phyloP scores from a whole-genome alignment of 1,140 invertebrate species.

The Holcopasites calliopsidis region DNA sequence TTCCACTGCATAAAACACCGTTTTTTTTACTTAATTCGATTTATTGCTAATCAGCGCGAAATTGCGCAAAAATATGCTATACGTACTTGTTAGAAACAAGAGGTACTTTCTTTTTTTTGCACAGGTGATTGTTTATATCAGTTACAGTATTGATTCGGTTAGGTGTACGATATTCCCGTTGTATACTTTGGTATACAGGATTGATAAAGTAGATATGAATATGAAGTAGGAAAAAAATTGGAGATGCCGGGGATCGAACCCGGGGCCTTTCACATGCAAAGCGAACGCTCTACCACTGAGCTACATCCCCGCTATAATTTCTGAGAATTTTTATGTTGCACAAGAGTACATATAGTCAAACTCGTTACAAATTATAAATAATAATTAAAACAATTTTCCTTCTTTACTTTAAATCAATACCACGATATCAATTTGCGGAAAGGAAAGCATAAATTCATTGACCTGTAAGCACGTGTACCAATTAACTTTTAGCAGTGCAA shows the following conservation, averaged over 20 bases:
- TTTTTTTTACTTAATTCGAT: neutral
- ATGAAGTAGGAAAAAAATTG: conserved; percentile 68
- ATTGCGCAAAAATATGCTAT: neutral
- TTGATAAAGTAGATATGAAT: neutral
- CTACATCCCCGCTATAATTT: conserved; percentile 70
- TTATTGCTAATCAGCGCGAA: neutral
- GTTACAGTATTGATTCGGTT: too few relatives aligned
- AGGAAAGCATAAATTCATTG: neutral
- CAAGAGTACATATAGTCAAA: neutral
- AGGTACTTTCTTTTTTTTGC: neutral
- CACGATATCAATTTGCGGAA: too few relatives aligned
- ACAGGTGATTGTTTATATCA: neutral
- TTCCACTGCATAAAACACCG: neutral
- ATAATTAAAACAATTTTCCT: too few relatives aligned
- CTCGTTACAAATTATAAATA: too few relatives aligned
- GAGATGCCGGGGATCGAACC: conserved; percentile 87
- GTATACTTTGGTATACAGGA: neutral
- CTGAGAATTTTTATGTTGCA: fast-evolving
- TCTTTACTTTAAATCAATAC: too few relatives aligned
- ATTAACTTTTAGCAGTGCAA: neutral
- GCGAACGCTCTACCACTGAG: conserved; percentile 82
- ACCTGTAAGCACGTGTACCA: neutral
- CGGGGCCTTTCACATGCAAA: conserved; percentile 87
- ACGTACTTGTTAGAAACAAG: too few relatives aligned
- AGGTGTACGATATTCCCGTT: too few relatives aligned